Percentiles rank a stretch among this genome's conserved stretches.
Conservation (phyloP, 2,888 invertebrate species). For the Scaptomyza flava region DNA sequence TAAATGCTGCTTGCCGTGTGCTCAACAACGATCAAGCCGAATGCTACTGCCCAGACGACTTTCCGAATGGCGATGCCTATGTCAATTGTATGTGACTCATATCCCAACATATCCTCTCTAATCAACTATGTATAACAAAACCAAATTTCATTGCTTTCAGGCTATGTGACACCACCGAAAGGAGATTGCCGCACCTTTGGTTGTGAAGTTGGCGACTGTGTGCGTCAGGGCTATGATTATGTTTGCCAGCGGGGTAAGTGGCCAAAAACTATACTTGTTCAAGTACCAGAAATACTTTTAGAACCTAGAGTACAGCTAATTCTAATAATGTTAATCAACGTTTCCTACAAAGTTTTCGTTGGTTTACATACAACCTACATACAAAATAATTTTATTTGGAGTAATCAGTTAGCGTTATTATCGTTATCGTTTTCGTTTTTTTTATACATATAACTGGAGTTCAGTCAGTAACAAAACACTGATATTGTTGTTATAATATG, state of each 20-base stretch:
- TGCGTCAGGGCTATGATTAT: constrained; percentile 93
- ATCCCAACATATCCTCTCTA: not conserved
- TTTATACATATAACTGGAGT: constrained; percentile 59
- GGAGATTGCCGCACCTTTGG: constrained; percentile 93
- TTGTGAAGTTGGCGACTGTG: constrained; percentile 93
- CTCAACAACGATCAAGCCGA: constrained; percentile 88
- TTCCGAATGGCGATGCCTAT: constrained; percentile 93
- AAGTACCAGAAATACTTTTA: constrained; percentile 31
- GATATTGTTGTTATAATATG: constrained; percentile 56
- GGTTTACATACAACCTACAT: constrained; percentile 27
- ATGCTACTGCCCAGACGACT: constrained; percentile 93
- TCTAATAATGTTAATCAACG: constrained; percentile 69
- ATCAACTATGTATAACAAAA: not conserved
- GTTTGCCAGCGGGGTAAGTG: constrained; percentile 86
- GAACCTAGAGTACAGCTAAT: constrained; percentile 55
- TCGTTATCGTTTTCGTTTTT: constrained; percentile 67
- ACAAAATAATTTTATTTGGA: constrained; percentile 39
- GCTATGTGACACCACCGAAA: constrained; percentile 83
- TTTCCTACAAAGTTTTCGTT: constrained; percentile 54
- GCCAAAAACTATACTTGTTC: constrained; percentile 28
- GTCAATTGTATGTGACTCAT: constrained; percentile 90
- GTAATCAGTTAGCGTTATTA: constrained; percentile 62
- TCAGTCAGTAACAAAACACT: constrained; percentile 67
- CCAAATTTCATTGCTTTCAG: constrained; percentile 41
- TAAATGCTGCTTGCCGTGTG: constrained; percentile 92